Percentiles rank a stretch among this genome's conserved stretches.
These are phyloP conservation scores for Zosterops borbonicus DNA, from an alignment of 2,113 vertebrate species.

Conservation along the genomic window DNA sequence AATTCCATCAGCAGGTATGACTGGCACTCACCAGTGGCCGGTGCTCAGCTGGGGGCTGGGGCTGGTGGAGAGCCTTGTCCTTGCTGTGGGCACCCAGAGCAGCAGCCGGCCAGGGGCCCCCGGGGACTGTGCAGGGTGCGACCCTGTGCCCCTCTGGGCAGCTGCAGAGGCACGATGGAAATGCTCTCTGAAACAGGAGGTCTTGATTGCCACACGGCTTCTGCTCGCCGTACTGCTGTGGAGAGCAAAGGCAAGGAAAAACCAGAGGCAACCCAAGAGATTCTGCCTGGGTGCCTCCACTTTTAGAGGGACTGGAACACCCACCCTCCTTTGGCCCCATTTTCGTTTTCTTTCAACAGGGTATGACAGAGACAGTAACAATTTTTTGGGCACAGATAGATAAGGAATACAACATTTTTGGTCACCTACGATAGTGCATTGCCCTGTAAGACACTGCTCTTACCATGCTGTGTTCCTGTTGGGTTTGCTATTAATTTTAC, in stretches of 20 bases:
- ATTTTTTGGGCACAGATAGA: neutral
- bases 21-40: neutral
- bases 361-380: neutral
- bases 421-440: rapidly evolving
- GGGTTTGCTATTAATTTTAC: neutral
- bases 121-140: too few species aligned
- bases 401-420: neutral
- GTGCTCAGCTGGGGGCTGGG: too few species aligned
- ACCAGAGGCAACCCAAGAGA: neutral
- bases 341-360: neutral
- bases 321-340: rapidly evolving
- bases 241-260: neutral
- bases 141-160: rapidly evolving
- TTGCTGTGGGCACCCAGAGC: neutral
- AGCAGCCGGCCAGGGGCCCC: neutral
- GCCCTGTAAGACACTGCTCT: neutral
- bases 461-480: neutral
- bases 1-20: neutral
- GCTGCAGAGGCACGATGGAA: neutral
- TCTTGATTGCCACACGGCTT: neutral
- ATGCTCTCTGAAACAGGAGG: too few species aligned
- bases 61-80: neutral
- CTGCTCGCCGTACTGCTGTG: rapidly evolving
- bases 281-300: neutral
- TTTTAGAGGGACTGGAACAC: neutral